Evolutionary conservation across 2,888 invertebrate species (phyloP), one percentile per base, ranked within the genome.

Genomic region (Xylota sylvarum): DNA sequence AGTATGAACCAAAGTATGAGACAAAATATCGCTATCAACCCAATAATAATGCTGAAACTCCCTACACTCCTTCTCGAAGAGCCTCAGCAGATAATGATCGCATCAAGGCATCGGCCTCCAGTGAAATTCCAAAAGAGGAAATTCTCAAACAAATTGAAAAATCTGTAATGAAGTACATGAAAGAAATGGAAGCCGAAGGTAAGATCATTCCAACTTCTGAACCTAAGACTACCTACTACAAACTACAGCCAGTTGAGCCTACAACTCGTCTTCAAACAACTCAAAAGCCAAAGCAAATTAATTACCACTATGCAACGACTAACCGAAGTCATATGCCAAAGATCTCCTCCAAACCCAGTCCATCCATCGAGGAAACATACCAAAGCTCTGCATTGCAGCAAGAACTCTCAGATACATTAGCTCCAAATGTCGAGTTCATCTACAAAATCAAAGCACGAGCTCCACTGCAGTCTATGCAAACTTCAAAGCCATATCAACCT

Each of bases 161-260:
- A 60, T 92, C 92, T 0, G 93, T 93, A 0, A 91, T 92, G 12
- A 92, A 92, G 84, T 93, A 93, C 65, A 92, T 93, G 92, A 92
- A 91, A 64, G 92, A 91, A 50, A 87, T 92, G 78, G 92, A 92
- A 77, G 91, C 91, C 1, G 91, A 92, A 62, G 92, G 92, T 2
- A 92, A 92, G 48, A 90, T 92, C 4, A 88, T 91, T 0, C 89
- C 91, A 2, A 88, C 91, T 5, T 88, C 90, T 3, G 88, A 90
- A 30, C 88, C 90, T 5, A 92, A 91, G 67, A 89, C 89, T 32
- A 78, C 67, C 7, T 91, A 91, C 77, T 91, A 90, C 78, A 91
- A 92, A 50, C 74, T 91, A 35, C 78, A 69, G 23, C 78, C 72
- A 12, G 52, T 27, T 80, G 90, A 90, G 32, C 89, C 89, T 90